Evolutionary conservation across 2,113 vertebrate genomes (phyloP).

Genomic region (Ceratotherium simum): DNA sequence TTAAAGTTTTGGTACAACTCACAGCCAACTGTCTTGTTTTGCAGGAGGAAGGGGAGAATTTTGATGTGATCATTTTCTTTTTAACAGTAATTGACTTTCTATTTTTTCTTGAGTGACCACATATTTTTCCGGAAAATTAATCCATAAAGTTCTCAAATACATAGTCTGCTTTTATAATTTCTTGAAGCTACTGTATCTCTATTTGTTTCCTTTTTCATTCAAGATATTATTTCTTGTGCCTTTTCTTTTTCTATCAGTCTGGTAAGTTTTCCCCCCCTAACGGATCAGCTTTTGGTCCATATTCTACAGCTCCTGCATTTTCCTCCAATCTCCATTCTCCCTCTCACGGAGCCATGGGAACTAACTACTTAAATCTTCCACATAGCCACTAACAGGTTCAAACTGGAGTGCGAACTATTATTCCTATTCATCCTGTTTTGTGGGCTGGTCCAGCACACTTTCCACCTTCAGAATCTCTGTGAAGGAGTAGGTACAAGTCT

Average conservation of each 20-base stretch:
- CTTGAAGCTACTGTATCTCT: background rate
- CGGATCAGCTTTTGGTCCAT: background rate
- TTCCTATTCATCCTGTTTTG: background rate
- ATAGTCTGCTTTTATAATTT: background rate
- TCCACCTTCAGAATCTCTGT: background rate
- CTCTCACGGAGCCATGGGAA: background rate
- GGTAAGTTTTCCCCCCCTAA: fast-evolving
- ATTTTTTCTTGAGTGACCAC: background rate
- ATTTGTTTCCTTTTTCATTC: background rate
- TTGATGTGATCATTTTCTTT: background rate
- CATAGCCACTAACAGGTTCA: background rate
- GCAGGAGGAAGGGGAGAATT: background rate
- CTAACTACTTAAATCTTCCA: background rate
- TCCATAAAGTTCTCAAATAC: background rate
- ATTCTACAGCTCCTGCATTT: background rate
- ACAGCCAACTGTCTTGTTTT: constrained; percentile 11
- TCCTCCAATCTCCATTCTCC: background rate
- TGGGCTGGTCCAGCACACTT: background rate
- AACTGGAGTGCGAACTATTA: background rate
- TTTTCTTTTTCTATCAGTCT: background rate
- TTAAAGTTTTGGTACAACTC: constrained; percentile 5
- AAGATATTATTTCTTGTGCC: background rate
- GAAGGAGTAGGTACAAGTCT: background rate
- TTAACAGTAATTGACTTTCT: background rate
- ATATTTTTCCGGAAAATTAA: background rate